Evolutionary conservation across 2,113 vertebrate species (phyloP), one percentile per base, ranked within the genome.

Genomic region (Podilymbus podiceps): DNA sequence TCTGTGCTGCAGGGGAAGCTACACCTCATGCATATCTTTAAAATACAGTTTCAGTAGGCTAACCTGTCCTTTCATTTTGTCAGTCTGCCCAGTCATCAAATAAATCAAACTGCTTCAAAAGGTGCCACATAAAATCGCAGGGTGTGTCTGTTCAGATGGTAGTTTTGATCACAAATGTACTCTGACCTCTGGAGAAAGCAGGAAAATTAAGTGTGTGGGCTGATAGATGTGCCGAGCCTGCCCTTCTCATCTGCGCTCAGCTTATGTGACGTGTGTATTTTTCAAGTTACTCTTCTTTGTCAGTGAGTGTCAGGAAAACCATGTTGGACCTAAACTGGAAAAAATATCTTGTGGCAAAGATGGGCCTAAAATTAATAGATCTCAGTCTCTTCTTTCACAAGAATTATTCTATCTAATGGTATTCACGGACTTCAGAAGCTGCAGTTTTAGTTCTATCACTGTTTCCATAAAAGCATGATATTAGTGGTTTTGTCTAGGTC

Each of bases 251-350:
- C 44, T 5, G 33, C 17, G 23, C 64, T 38, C 0, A 1, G 9
- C 42, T 24, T 23, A 2, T 0, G 3, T 17, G 47, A 15, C 35
- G 9, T 21, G 7, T 3, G 5, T 2, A 0, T 0, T 1, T 10
- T 30, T 5, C 15, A 16, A 22, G 49, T 8, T 24, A 17, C n/a
- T 16, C 44, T 35, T 12, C 52, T 19, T 15, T 47, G 33, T 40
- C 50, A 31, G 24, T 0, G 5, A 8, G 38, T 3, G 20, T 38
- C 5, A 12, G 69, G 46, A 58, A 53, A 64, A 14, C 47, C 6
- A 3, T 7, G 0, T 18, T 9, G 31, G 9, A 24, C 24, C 19
- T 15, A 3, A 52, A 7, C 38, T n/a, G 53, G 40, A 15, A 27
- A 49, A 40, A 5, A 1, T 28, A 6, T 15, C 7, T 38, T 20